Conservation (phyloP, 2,888 invertebrate genomes). For the Antitype chi region DNA sequence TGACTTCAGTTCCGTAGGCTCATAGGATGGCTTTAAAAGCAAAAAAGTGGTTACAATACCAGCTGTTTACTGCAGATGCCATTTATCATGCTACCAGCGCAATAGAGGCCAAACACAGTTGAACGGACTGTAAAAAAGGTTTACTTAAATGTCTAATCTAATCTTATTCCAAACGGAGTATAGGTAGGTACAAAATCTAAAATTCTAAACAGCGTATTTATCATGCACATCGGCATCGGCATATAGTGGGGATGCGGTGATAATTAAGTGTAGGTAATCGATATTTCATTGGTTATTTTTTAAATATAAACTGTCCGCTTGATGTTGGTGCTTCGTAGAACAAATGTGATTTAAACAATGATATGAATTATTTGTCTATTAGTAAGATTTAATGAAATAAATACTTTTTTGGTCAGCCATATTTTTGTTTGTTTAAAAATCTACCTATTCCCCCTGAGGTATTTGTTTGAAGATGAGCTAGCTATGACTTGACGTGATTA, state of each 20-base stretch:
- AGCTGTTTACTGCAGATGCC: no score
- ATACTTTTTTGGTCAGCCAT: conserved; percentile 47
- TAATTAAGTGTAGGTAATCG: conserved; percentile 14
- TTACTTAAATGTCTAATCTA: no score
- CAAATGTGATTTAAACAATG: conserved; percentile 70
- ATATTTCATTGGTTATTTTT: conserved; percentile 41
- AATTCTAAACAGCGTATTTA: neutral
- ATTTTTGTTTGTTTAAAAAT: conserved; percentile 12
- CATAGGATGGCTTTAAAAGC: no score
- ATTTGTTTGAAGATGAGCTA: neutral
- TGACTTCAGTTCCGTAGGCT: no score
- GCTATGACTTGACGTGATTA: neutral
- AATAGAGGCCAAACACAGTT: no score
- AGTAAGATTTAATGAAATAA: conserved; percentile 50
- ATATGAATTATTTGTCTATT: conserved; percentile 61
- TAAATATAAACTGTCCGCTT: conserved; percentile 74
- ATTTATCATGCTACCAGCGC: no score
- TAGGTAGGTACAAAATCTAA: neutral
- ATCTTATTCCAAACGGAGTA: no score
- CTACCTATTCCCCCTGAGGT: neutral
- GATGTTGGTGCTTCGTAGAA: conserved; percentile 83
- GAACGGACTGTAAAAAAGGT: no score
- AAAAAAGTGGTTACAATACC: no score
- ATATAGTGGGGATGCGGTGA: conserved; percentile 16
- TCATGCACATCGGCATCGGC: conserved; percentile 2